A percentile compares a stretch with the other conserved stretches of the same genome.
phyloP scores from a whole-genome alignment of 2,797 vertebrate genomes.

The Myotis daubentonii region DNA sequence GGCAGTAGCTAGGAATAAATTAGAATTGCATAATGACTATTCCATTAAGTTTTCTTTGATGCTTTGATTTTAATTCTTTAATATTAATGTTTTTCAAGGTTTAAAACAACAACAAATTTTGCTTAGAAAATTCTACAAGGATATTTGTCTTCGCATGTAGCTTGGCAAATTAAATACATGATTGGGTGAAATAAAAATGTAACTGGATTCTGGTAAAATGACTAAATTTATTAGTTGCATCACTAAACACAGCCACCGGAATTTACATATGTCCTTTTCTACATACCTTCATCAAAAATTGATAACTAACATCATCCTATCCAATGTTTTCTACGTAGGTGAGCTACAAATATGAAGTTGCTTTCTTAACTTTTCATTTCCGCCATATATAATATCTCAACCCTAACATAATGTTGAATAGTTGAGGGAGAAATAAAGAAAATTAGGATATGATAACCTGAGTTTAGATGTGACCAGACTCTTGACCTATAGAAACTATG shows the following conservation, averaged over 20 bases:
- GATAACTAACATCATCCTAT: not conserved
- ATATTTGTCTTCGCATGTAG: not conserved
- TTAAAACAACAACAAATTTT: slow-evolving; percentile 6
- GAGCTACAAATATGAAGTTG: not conserved
- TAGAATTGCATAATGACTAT: not conserved
- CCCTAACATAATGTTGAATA: not conserved
- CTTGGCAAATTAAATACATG: not conserved
- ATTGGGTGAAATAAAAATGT: not conserved
- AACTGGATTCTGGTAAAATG: not conserved
- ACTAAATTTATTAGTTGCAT: not conserved
- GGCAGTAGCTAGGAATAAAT: not conserved
- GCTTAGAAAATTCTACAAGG: not conserved
- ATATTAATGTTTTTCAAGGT: not conserved
- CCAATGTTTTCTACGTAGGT: not conserved
- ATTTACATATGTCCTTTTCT: not conserved
- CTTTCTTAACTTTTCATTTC: not conserved
- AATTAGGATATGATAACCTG: not conserved
- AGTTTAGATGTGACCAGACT: not conserved
- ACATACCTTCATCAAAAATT: not conserved
- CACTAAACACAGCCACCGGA: not conserved
- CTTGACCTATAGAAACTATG: not conserved
- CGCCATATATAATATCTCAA: not conserved
- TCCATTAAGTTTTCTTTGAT: not conserved
- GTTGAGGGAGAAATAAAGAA: not conserved
- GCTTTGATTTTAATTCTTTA: slow-evolving; percentile 5